Percentiles rank a stretch among this genome's conserved stretches.
phyloP scores from a whole-genome alignment of 2,797 vertebrate genomes.

The Sebastes matsubarae region DNA sequence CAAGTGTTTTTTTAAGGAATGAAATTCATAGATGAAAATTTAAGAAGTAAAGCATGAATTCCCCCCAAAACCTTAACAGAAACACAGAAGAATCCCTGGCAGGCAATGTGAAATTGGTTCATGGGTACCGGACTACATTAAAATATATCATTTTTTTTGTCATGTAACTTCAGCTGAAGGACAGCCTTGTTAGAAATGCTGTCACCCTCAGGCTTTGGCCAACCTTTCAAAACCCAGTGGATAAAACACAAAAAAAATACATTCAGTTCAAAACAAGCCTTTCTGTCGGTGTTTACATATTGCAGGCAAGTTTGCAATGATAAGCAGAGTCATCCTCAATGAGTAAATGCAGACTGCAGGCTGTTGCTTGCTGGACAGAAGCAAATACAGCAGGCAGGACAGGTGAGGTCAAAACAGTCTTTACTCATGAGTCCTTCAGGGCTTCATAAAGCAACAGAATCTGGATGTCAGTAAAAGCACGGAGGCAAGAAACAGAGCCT shows the following conservation, averaged over 20 bases:
- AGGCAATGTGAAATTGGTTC: background rate
- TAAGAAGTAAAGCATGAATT: background rate
- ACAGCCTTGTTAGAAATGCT: background rate
- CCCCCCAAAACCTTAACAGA: background rate
- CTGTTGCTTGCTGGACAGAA: background rate
- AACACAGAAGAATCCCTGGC: background rate
- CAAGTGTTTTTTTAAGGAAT: background rate
- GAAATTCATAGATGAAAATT: background rate
- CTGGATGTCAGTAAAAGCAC: background rate
- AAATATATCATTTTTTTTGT: background rate
- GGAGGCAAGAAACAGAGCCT: background rate
- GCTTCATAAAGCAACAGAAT: background rate
- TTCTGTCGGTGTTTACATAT: background rate
- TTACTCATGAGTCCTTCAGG: background rate
- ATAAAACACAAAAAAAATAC: background rate
- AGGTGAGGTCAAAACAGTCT: conserved; percentile 18
- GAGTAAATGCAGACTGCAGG: background rate
- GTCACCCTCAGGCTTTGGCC: background rate
- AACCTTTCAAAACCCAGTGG: background rate
- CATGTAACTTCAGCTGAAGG: background rate
- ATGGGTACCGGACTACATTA: background rate
- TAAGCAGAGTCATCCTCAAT: background rate
- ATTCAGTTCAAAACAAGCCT: background rate
- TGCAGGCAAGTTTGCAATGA: background rate
- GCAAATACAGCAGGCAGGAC: background rate